These are phyloP conservation scores for Rhinichthys osculus DNA, from an alignment of 2,797 vertebrate species.

Conservation along the genomic window DNA sequence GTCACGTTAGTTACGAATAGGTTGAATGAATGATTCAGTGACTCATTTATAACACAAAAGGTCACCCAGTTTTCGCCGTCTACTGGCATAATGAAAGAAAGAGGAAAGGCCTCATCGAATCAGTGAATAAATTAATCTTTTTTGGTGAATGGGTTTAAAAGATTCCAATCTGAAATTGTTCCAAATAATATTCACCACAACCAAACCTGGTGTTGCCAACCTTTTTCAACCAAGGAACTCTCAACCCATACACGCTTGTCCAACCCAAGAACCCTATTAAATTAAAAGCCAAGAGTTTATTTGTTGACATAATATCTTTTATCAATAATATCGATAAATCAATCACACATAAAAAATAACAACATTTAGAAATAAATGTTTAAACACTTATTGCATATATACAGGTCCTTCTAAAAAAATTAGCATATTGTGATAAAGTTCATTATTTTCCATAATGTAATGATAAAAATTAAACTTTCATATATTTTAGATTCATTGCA, in stretches of 20 bases:
- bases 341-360: neutral
- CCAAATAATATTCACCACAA: neutral
- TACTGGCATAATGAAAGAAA: neutral
- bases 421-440: too few relatives aligned
- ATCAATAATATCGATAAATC: neutral
- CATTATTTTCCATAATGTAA: too few relatives aligned
- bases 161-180: neutral
- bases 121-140: neutral
- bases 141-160: neutral
- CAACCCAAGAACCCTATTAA: neutral
- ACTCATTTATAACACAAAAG: neutral
- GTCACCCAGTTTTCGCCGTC: neutral
- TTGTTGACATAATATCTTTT: neutral
- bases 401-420: too few relatives aligned
- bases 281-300: neutral
- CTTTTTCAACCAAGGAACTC: neutral
- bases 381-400: neutral
- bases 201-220: too few relatives aligned
- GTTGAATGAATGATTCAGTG: neutral
- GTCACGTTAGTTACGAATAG: neutral
- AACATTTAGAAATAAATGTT: neutral
- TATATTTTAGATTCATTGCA: too few relatives aligned
- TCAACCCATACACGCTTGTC: too few relatives aligned
- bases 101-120: neutral
- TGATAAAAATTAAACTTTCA: too few relatives aligned